Conservation (phyloP, 2,888 invertebrate species). For the Drosophila macrothrix region DNA sequence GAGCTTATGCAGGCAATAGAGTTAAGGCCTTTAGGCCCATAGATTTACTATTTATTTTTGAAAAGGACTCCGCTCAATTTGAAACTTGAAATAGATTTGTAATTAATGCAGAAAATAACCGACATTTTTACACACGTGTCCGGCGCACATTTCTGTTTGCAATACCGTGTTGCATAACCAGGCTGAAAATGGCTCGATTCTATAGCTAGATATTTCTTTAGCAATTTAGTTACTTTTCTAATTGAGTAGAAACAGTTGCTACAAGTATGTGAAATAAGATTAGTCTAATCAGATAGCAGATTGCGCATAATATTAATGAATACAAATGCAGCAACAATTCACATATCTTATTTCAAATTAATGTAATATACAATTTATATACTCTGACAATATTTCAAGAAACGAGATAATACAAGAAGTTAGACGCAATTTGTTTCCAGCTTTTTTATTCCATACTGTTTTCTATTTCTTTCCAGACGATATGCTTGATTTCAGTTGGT, state of each 20-base stretch:
- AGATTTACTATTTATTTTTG: constrained; percentile 39
- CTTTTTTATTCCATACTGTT: neutral
- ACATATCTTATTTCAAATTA: neutral
- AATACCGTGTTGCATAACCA: constrained; percentile 6
- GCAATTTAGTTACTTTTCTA: neutral
- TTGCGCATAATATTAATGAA: no score
- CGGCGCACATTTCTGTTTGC: constrained; percentile 22
- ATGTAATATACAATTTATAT: no score
- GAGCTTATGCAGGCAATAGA: constrained; percentile 39
- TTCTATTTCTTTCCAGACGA: neutral
- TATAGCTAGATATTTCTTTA: neutral
- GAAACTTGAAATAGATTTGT: constrained; percentile 68
- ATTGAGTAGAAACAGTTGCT: neutral
- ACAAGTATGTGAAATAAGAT: neutral
- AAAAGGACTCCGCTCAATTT: constrained; percentile 15
- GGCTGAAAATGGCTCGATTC: neutral
- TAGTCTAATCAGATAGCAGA: no score
- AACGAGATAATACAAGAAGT: neutral
- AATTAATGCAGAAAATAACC: constrained; percentile 61
- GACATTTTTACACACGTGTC: constrained; percentile 17
- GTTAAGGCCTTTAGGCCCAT: constrained; percentile 23
- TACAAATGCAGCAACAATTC: no score
- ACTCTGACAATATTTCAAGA: neutral
- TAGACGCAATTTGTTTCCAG: neutral
- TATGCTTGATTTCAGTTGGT: no score